Evolutionary conservation across 2,888 invertebrate species (phyloP), one percentile per base, ranked within the genome.

Genomic region (Zele albiditarsus): DNA sequence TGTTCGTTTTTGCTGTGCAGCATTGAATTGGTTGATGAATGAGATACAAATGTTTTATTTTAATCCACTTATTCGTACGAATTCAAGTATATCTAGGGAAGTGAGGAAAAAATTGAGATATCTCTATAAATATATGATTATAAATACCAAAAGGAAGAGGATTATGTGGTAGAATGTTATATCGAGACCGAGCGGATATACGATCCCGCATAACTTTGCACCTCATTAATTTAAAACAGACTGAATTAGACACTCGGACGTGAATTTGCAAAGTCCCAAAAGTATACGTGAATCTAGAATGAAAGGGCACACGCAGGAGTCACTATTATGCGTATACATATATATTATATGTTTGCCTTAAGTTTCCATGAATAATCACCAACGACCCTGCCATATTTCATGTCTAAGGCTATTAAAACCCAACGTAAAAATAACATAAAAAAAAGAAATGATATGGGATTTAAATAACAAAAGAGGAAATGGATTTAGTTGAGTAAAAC

Each of bases 191-290:
- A 33, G 31, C 23, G 25, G 23, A 10, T 67, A 16, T 46, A 25
- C 38, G 65, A 65, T 65, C 65, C 65, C 20, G 65, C 67, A 67
- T 67, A 67, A 75, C 75, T 75, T 77, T 73, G 77, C 75, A 75
- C 78, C 75, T 79, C 78, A 77, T 79, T 79, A 79, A 78, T 78
- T 78, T 77, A 79, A 75, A 75, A 73, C 75, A 75, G 78, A 67
- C 28, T 67, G 67, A 67, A 49, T 42, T 65, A 49, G 67, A 67
- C 49, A 49, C 49, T 46, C 27, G 67, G 49, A 67, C 67, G 46
- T 67, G 67, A 67, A 31, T 46, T 62, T 62, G 31, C 31, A 62
- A 62, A 62, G 49, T 67, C 67, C 67, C 27, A 46, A 46, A 67
- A 67, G 46, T 42, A 38, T 38, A n/a, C 27, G 46, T 25, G 67